Evolutionary conservation across 2,797 vertebrate genomes (phyloP).

Genomic region (Furcifer pardalis): DNA sequence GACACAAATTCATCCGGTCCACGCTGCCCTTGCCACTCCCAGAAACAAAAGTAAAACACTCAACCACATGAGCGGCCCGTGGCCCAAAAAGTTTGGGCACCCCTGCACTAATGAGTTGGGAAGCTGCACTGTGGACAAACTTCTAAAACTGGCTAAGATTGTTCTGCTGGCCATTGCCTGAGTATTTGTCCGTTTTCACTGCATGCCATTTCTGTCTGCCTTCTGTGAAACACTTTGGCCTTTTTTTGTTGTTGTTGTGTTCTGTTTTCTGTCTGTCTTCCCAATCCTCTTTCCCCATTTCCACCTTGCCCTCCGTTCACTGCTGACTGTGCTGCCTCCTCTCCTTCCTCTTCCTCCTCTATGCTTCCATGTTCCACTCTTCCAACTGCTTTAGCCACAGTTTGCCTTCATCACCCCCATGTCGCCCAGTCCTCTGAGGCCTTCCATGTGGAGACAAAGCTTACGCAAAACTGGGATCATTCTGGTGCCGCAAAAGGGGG

Average conservation of each 20-base stretch:
- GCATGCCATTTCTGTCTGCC: constrained; percentile 9
- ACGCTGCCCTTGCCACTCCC: no score
- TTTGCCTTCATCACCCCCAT: constrained; percentile 45
- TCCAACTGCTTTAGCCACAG: constrained; percentile 35
- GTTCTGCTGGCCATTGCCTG: background rate
- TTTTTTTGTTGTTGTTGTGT: background rate
- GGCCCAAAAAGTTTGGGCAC: no score
- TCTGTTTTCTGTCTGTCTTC: background rate
- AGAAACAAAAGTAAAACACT: no score
- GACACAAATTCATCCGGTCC: no score
- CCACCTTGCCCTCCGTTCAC: background rate
- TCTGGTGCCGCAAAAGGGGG: constrained; percentile 53
- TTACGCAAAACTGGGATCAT: constrained; percentile 57
- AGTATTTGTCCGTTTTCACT: background rate
- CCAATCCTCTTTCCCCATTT: background rate
- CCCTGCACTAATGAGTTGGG: background rate
- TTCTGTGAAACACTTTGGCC: constrained; percentile 13
- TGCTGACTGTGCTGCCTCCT: background rate
- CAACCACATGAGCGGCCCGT: no score
- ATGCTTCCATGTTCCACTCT: constrained; percentile 2
- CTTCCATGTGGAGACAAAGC: constrained; percentile 53
- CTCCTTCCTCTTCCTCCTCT: background rate
- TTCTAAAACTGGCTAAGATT: background rate
- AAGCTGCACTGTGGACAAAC: background rate
- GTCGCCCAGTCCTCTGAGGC: constrained; percentile 43